Conservation (phyloP, 37 sponge, comb jelly and placozoan genomes). For the Cladorhizidae sp. region DNA sequence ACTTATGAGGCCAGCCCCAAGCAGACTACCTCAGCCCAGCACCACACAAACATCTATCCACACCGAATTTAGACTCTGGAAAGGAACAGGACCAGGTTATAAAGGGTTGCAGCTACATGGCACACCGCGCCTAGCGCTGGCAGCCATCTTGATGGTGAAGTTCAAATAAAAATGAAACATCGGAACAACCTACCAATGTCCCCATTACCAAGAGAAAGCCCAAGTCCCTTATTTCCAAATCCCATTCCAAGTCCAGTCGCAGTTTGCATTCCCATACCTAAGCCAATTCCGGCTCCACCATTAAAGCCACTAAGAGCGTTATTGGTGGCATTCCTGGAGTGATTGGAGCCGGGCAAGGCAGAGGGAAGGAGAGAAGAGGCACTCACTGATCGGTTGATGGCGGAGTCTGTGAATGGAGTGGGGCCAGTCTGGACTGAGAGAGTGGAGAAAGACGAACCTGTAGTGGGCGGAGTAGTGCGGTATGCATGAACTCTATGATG, state of each 20-base stretch:
- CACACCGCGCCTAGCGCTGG: too few relatives aligned
- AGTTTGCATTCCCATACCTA: slow-evolving; percentile 15
- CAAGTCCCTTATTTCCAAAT: not conserved
- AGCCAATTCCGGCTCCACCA: not conserved
- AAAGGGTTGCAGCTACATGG: too few relatives aligned
- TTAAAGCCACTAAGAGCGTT: not conserved
- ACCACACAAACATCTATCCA: too few relatives aligned
- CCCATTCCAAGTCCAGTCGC: slow-evolving; percentile 6
- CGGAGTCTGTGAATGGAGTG: slow-evolving; percentile 24
- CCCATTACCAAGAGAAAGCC: not conserved
- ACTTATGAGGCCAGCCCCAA: too few relatives aligned
- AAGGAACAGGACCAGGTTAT: too few relatives aligned
- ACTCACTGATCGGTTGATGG: slow-evolving; percentile 34
- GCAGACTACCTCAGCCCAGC: too few relatives aligned
- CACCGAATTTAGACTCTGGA: too few relatives aligned
- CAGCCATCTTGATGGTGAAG: too few relatives aligned
- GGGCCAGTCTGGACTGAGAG: slow-evolving; percentile 20
- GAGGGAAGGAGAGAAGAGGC: not conserved
- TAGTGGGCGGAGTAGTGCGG: not conserved
- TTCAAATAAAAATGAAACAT: too few relatives aligned
- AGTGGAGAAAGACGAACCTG: not conserved
- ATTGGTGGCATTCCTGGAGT: not conserved
- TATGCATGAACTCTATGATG: too few relatives aligned
- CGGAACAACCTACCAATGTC: not conserved
- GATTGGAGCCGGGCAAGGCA: not conserved